Evolutionary conservation across 2,113 vertebrate species (phyloP), one percentile per base, ranked within the genome.

Genomic region (Cottus gobio): DNA sequence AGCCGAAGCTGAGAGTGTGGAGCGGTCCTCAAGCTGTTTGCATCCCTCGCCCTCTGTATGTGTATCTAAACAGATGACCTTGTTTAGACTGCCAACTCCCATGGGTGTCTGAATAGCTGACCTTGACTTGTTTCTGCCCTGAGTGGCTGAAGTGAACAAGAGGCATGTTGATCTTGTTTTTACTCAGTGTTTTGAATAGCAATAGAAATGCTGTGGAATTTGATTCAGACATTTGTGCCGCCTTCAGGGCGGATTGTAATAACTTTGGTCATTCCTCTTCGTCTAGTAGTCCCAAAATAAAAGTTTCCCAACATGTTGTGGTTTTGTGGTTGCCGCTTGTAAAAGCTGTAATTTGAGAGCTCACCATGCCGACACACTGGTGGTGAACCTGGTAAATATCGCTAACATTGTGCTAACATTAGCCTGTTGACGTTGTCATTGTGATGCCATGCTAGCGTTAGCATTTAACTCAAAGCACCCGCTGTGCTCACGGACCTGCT

Each of bases 11-110:
- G 36, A 62, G 63, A 58, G 30, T 75, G 30, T 13, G 28, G 37
- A 65, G 37, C 16, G 3, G 64, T 73, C 60, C 58, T 77, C 80
- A 56, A 71, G 76, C 83, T 80, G 83, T 80, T 83, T 68, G 24
- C 69, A 75, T 28, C 26, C 26, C 57, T 64, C 30, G 56, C 46
- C 61, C 67, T 46, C 63, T 20, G 13, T 44, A 1, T 22, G 30
- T 50, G 67, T 66, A 22, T 31, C 34, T 12, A 52, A 76, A 70
- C 44, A 77, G 52, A 71, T 71, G 78, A 82, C 68, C 76, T 71
- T 72, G 52, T 79, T 82, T 62, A 11, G 66, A 50, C 54, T 75
- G 30, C 66, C 3, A 24, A 16, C 28, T 71, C 80, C 37, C 48
- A 28, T 16, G 46, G 61, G 73, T 28, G 71, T 67, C 68, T 63